Conservation (phyloP, 2,797 vertebrate species). For the Selene dorsalis region DNA sequence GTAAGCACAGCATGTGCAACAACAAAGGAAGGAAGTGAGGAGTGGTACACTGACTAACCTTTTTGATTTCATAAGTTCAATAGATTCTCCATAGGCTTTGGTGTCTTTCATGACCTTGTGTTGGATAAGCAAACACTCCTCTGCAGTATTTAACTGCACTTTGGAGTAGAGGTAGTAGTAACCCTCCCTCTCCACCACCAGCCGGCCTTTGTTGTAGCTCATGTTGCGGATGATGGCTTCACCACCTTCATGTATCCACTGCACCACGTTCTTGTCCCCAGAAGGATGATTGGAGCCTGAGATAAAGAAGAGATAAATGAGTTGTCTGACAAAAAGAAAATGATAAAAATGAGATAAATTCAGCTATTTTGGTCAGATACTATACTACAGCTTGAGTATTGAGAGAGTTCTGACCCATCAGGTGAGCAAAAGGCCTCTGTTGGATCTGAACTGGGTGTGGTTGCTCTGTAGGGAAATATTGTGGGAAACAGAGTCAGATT, state of each 20-base stretch:
- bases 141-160: constrained; percentile 58
- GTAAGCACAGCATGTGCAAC: neutral
- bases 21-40: constrained; percentile 14
- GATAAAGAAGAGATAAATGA: neutral
- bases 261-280: constrained; percentile 16
- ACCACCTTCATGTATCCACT: constrained; percentile 40
- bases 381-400: neutral
- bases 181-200: constrained; percentile 58
- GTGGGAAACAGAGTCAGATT: constrained; percentile 21
- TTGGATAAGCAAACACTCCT: constrained; percentile 51
- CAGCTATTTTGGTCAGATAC: neutral
- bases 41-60: constrained; percentile 58
- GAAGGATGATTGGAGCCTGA: constrained; percentile 24
- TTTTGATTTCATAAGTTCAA: constrained; percentile 72
- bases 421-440: constrained; percentile 71
- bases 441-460: neutral
- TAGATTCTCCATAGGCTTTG: constrained; percentile 37
- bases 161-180: constrained; percentile 80
- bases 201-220: constrained; percentile 45
- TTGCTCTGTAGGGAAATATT: constrained; percentile 7
- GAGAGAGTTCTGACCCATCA: constrained; percentile 62
- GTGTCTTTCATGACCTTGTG: constrained; percentile 68
- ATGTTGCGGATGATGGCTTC: constrained; percentile 53
- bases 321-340: neutral
- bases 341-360: neutral